Conservation (phyloP, 2,113 vertebrate species). For the Macrotus californicus region DNA sequence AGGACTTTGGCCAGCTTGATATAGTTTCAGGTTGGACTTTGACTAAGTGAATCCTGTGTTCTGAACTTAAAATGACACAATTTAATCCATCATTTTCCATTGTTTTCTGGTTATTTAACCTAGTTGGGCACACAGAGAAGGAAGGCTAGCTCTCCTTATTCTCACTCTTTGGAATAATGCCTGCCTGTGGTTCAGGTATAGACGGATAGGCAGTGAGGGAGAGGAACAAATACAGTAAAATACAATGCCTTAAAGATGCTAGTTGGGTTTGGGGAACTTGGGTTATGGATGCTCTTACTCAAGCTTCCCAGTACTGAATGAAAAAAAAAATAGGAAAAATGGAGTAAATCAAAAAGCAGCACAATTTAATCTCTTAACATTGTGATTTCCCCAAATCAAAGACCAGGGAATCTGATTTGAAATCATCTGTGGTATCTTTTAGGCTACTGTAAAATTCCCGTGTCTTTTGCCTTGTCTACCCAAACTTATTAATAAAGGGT, state of each 20-base stretch:
- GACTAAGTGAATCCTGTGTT: not conserved
- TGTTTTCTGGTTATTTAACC: not conserved
- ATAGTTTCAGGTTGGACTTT: not conserved
- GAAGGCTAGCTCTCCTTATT: not conserved
- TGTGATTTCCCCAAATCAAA: not conserved
- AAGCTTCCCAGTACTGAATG: not conserved
- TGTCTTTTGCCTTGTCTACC: not conserved
- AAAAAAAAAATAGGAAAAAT: not conserved
- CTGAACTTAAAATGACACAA: not conserved
- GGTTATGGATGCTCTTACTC: not conserved
- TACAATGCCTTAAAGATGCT: not conserved
- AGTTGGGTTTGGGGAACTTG: not conserved
- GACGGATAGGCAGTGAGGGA: not conserved
- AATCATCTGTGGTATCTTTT: not conserved
- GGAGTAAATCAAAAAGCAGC: not conserved
- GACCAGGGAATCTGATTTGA: not conserved
- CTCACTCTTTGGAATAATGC: not conserved
- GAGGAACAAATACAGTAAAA: not conserved
- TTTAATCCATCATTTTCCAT: not conserved
- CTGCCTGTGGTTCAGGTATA: not conserved
- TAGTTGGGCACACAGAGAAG: not conserved
- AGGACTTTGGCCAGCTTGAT: not conserved
- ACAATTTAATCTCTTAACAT: not conserved
- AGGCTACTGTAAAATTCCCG: not conserved
- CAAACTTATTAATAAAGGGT: not conserved